Base-by-base conservation (phyloP, 2,888 invertebrate species). In the Eueremaeus valkanovi region DNA sequence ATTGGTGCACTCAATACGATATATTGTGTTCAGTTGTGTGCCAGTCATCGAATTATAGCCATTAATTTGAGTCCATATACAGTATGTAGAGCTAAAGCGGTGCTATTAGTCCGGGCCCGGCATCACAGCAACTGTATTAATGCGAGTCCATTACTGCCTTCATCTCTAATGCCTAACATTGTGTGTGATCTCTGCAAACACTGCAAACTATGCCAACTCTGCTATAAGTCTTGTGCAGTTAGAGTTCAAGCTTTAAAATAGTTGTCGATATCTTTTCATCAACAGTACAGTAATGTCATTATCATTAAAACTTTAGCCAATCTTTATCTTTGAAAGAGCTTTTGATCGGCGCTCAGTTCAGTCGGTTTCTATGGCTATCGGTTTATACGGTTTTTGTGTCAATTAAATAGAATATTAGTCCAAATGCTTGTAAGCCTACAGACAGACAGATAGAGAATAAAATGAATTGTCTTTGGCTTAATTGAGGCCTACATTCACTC, bases 281-380 rank as follows among this genome's bases (percentile, higher is more conserved):
- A 36, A 31, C 36, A 66, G 36, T 66, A 31, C 36, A 66, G 36
- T 66, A 3, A 36, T 33, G 36, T 66, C 36, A 36, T 36, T 66
- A 36, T 36, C 66, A 66, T 66, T 66, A 66, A 33, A 66, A 66
- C 66, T 66, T 66, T 66, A 8, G n/a, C 36, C 66, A 66, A 66
- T 66, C 66, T n/a, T 36, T 66, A 9, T 36, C 58, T 29, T 3
- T 58, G 11, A 58, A 6, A 29, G 29, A 16, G 29, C 29, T 24
- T 29, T 58, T 29, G 18, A 58, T 58, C 9, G 58, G 8, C 29
- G 18, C 29, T 55, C 55, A 55, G 27, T 18, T 49, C n/a, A 11
- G 8, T n/a, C 11, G 21, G 21, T 55, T n/a, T n/a, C n/a, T n/a
- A n/a, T 18, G 13, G 11, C 29, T 29, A n/a, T 66, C 33, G 9